Evolutionary conservation across 2,797 vertebrate species (phyloP), one percentile per base, ranked within the genome.

Genomic region (Delichon dasypus): DNA sequence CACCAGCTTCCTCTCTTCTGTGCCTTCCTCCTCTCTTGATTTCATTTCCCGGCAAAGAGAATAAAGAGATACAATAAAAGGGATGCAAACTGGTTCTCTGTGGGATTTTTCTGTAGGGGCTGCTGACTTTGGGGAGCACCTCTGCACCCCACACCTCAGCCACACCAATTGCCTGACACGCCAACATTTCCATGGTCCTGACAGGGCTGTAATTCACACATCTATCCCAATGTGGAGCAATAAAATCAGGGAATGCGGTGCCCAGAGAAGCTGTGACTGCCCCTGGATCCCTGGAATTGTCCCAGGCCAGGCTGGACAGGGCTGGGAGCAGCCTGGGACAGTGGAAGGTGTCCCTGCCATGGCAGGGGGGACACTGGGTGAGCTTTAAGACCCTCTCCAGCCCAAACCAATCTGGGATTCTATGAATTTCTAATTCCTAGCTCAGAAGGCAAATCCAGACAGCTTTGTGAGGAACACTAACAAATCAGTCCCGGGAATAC

Each of bases 131-230:
- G 64, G 65, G 34, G 57, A 70, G 40, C 27, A 4, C 10, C 53
- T 83, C 18, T 57, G 44, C 30, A 17, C 44, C 55, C 58, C 85
- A 50, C 16, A 7, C 13, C 44, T 68, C 13, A 53, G 29, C 48
- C 38, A 25, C 50, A 3, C 1, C 40, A 18, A 5, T 40, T 64
- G 18, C 50, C 71, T 19, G 29, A 22, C 27, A 45, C 34, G 4
- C 16, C 26, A 7, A 1, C 9, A 25, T 6, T 60, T 7, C 11
- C n/a, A 4, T 1, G 15, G 21, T 30, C 18, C 79, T 6, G 0
- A 14, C 42, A 40, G 40, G 23, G 34, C 73, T 54, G 26, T 23
- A 61, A 80, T 27, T 65, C 10, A 4, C 32, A 27, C 17, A 3
- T 23, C 21, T 34, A 30, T 18, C 25, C 38, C n/a, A 22, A 27